Base-by-base conservation (phyloP, 1,140 invertebrate species). In the Drosophila nasuta region DNA sequence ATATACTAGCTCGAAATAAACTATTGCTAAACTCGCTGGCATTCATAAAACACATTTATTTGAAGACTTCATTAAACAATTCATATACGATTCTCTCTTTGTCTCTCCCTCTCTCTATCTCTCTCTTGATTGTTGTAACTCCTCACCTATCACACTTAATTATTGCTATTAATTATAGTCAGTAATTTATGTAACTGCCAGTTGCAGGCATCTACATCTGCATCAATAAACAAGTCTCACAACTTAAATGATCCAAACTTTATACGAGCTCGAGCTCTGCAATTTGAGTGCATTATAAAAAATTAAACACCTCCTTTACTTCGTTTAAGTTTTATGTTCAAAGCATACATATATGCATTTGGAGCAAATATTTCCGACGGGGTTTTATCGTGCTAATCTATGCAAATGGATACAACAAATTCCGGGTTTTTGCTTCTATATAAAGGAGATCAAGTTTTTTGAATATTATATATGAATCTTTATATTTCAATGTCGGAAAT, bases 51-150 rank as follows among this genome's bases (percentile, higher is more conserved):
- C 28, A 54, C 30, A 15, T n/a, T 13, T 33, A 6, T 35, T 33
- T 54, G n/a, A 13, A 35, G 28, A 33, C 51, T 54, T 54, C 30
- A 54, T 54, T 35, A 33, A 33, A 15, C 28, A 54, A 35, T 54
- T 54, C n/a, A 17, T 13, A 54, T 54, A 7, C 5, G n/a, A 54
- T 33, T 33, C 30, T 10, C 35, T 38, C 10, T 38, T 3, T 38
- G 7, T 10, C 35, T 8, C 7, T 38, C 35, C 3, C 35, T 38
- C 33, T 7, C 33, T 33, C 35, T 38, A 3, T 38, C 35, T 8
- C 5, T 33, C 6, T 15, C 30, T 35, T 54, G 28, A 35, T 35
- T 54, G 28, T 15, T 33, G n/a, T 30, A 25, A 52, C 48, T 51
- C 48, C 20, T 11, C 25, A 52, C 49, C 20, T 52, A 52, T 52